These are phyloP conservation scores for Philopedon plagiatum DNA, from an alignment of 2,888 invertebrate species.

Conservation along the genomic window DNA sequence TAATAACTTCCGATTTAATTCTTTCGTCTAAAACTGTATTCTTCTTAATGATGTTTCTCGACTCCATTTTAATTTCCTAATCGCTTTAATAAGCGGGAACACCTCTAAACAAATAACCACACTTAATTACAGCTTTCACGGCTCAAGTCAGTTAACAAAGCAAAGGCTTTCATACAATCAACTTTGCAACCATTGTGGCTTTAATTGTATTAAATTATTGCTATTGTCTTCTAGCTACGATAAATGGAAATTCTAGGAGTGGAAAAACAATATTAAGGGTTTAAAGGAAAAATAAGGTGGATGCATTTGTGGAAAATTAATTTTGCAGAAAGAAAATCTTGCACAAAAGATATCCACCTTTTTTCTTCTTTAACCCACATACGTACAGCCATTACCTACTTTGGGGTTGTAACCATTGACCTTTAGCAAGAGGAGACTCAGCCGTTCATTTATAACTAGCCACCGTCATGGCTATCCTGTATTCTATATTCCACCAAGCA, in stretches of 20 bases:
- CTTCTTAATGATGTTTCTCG: conserved; percentile 6
- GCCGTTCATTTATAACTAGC: no score
- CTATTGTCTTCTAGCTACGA: neutral
- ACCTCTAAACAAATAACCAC: conserved; percentile 39
- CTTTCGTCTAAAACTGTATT: neutral
- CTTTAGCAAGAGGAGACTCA: no score
- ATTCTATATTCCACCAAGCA: no score
- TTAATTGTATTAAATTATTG: conserved; percentile 34
- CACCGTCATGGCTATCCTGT: no score
- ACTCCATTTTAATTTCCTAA: conserved; percentile 25
- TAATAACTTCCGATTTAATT: neutral
- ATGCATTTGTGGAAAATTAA: no score
- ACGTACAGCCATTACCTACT: no score
- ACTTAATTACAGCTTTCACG: conserved; percentile 39
- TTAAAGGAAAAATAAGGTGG: no score
- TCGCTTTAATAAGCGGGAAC: conserved; percentile 39
- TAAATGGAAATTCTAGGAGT: neutral
- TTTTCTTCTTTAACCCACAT: no score
- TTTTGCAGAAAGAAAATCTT: no score
- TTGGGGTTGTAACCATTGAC: no score
- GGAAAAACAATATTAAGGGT: no score
- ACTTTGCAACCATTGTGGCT: conserved; percentile 21
- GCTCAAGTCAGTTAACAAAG: conserved; percentile 35
- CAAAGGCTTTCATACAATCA: conserved; percentile 27
- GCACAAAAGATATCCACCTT: no score